A percentile compares a stretch with the other conserved stretches of the same genome.
These are phyloP conservation scores for Henricia sp. DNA, from an alignment of 53 echinoderm and acorn worm genomes.

Conservation along the genomic window DNA sequence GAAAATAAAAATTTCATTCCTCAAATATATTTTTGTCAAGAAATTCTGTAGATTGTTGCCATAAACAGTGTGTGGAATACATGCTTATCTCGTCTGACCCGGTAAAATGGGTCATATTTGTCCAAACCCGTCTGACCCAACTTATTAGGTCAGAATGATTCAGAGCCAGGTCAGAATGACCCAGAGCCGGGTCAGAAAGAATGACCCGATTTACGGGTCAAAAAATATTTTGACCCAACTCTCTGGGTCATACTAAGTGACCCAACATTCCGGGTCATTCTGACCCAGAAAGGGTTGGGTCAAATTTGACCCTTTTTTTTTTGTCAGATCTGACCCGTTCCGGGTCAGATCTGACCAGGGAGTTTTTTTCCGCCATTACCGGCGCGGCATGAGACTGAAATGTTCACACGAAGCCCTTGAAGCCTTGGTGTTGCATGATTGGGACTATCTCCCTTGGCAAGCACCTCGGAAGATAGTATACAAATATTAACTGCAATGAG, in stretches of 20 bases:
- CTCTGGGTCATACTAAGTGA: slow-evolving; percentile 7
- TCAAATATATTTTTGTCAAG: not conserved
- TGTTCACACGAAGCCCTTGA: no score
- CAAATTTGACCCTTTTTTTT: slow-evolving; percentile 24
- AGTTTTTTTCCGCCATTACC: no score
- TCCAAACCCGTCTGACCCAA: not conserved
- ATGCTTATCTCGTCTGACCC: slow-evolving; percentile 19
- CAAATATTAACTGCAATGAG: no score
- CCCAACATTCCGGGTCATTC: slow-evolving; percentile 33
- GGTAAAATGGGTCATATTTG: slow-evolving; percentile 9
- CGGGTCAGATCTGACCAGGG: not conserved
- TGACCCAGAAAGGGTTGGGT: slow-evolving; percentile 33
- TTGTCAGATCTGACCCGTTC: slow-evolving; percentile 28
- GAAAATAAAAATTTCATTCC: slow-evolving; percentile 6
- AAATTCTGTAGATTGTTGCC: slow-evolving; percentile 1
- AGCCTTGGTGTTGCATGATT: no score
- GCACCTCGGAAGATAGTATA: no score
- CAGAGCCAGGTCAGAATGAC: slow-evolving; percentile 13
- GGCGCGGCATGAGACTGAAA: no score
- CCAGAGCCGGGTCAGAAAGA: no score
- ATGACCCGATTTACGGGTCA: slow-evolving; percentile 17
- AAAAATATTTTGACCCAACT: slow-evolving; percentile 18
- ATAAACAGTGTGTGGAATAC: slow-evolving; percentile 19
- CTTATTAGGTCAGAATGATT: slow-evolving; percentile 1
- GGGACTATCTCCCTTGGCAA: no score